Percentiles rank a stretch among this genome's conserved stretches.
phyloP scores from a whole-genome alignment of 2,888 invertebrate species.

The Melinaea marsaeus region DNA sequence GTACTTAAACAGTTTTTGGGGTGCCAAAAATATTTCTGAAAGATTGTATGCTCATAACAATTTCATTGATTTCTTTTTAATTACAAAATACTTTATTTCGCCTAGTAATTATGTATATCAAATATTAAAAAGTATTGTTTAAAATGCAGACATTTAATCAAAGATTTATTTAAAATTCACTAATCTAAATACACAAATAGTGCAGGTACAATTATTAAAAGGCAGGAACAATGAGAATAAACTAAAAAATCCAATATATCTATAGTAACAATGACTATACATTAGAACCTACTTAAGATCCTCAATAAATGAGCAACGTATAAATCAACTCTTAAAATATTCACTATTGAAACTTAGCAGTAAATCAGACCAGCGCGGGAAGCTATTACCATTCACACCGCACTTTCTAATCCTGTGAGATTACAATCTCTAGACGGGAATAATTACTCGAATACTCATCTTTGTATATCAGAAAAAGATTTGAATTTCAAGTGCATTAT shows the following conservation, averaged over 20 bases:
- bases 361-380: slow-evolving; percentile 73
- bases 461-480: slow-evolving; percentile 53
- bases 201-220: too few relatives aligned
- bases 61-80: too few relatives aligned
- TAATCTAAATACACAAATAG: too few relatives aligned
- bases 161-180: too few relatives aligned
- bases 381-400: slow-evolving; percentile 75
- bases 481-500: slow-evolving; percentile 31
- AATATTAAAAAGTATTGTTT: too few relatives aligned
- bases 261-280: not conserved
- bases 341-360: slow-evolving; percentile 76
- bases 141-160: too few relatives aligned
- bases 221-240: not conserved
- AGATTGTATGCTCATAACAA: too few relatives aligned
- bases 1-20: too few relatives aligned
- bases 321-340: slow-evolving; percentile 74
- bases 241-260: not conserved
- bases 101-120: too few relatives aligned
- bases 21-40: too few relatives aligned
- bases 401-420: slow-evolving; percentile 74
- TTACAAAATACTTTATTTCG: too few relatives aligned
- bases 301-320: slow-evolving; percentile 45
- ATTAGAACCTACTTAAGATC: slow-evolving; percentile 17
- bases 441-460: slow-evolving; percentile 73
- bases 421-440: slow-evolving; percentile 73